Conservation (phyloP, 1,140 invertebrate species). For the Hylaeus volcanicus region DNA sequence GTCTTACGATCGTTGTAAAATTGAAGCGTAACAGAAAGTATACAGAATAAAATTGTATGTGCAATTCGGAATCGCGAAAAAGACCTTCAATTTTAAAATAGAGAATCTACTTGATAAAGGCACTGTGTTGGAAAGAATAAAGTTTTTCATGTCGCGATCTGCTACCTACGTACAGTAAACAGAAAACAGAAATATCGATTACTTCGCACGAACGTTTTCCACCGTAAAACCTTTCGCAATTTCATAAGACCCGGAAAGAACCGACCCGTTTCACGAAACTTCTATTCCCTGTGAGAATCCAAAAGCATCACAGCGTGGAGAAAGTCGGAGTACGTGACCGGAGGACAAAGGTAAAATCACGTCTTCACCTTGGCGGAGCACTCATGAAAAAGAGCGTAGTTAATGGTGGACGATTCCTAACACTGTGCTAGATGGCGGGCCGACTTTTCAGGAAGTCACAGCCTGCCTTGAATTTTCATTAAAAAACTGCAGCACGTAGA, state of each 20-base stretch:
- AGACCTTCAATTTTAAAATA: neutral
- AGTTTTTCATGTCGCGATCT: neutral
- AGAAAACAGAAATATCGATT: constrained; percentile 16
- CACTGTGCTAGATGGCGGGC: constrained; percentile 46
- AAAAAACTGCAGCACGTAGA: constrained; percentile 49
- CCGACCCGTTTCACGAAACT: constrained; percentile 41
- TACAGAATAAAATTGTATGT: too few species aligned
- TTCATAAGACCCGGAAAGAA: constrained; percentile 37
- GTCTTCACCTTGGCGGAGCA: constrained; percentile 47
- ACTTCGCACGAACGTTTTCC: neutral
- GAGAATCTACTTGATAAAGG: neutral
- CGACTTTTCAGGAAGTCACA: constrained; percentile 27
- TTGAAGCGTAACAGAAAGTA: too few species aligned
- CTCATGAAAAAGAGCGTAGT: constrained; percentile 54
- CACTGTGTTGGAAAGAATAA: too few species aligned
- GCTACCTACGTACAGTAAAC: neutral
- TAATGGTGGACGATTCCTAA: constrained; percentile 63
- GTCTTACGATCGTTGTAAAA: too few species aligned
- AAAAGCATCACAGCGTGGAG: constrained; percentile 52
- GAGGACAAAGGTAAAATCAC: constrained; percentile 66
- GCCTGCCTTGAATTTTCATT: constrained; percentile 49
- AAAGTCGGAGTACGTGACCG: constrained; percentile 59
- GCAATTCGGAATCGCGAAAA: neutral
- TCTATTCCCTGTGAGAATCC: constrained; percentile 53
- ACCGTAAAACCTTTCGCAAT: constrained; percentile 35